Evolutionary conservation across 2,113 vertebrate species (phyloP), one percentile per base, ranked within the genome.

Genomic region (Microtus pennsylvanicus): DNA sequence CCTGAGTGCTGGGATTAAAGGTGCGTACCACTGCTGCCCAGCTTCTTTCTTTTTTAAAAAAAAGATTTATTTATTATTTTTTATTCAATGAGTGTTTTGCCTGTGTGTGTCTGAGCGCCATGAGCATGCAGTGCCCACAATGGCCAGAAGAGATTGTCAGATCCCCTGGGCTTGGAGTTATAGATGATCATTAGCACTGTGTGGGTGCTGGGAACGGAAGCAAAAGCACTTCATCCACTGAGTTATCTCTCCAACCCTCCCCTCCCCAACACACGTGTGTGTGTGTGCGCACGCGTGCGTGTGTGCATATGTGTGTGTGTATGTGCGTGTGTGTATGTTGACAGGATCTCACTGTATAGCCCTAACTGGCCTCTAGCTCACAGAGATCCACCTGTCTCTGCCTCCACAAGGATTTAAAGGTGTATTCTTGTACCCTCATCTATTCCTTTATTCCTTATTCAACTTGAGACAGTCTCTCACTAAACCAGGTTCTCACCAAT

Each of bases 201-300:
- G 8, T 4, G 21, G 70, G 72, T 74, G 19, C 72, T 74, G 72
- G n/a, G n/a, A 38, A 74, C 70, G 42, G 42, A 42, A 74, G n/a
- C n/a, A 22, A 38, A 74, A 74, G 72, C 72, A 74, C n/a, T 74
- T 38, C 22, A 74, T 22, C 72, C 19, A 22, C 9, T 74, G 19
- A 74, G 9, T 74, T n/a, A 72, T n/a, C 35, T 12, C 70, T 72
- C 70, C 70, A n/a, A n/a, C 70, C 70, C 35, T n/a, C 33, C 35
- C 35, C 35, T n/a, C 7, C 70, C 69, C 33, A 72, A 72, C 35
- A 72, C 7, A 35, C 33, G 16, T 1, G 69, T n/a, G 33, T n/a
- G 52, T 52, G 52, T 0, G 11, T 0, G 67, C 11, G 63, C 13
- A 28, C 14, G 11, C 1, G 0, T 1, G 67, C 33, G 67, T 1